Evolutionary conservation across 2,888 invertebrate species (phyloP), one percentile per base, ranked within the genome.

Genomic region (Erynnis tages): DNA sequence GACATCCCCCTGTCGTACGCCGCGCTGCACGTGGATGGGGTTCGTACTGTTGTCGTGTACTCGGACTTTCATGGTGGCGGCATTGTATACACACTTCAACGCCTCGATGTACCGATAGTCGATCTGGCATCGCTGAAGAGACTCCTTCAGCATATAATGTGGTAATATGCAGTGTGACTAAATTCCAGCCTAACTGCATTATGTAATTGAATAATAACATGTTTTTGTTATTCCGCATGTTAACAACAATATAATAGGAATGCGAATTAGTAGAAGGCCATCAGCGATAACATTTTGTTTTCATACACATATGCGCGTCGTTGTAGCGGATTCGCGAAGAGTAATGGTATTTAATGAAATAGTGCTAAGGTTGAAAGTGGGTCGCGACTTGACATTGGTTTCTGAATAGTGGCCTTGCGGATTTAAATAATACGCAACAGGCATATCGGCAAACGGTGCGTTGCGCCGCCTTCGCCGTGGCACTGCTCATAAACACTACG

Each of bases 371-470:
- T 78, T 67, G 66, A 79, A 72, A 76, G 57, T 81, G 64, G 68
- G 60, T 68, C 64, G 73, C 54, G 48, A 53, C 69, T 71, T 72
- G 70, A 62, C 62, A 70, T 60, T 56, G 65, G 63, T 58, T 62
- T 70, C 71, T 72, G 59, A 67, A 67, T 62, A 65, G 55, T 72
- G 79, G 67, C 86, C 87, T 87, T 87, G 85, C 63, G 58, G 59
- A 61, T 63, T 77, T 77, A 76, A 86, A 84, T 84, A 82, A 81
- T 82, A 81, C 86, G 82, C 83, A 82, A 73, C 79, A 76, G 68
- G 66, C 69, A 45, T 44, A 67, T 65, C 67, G 54, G 62, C 61
- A 65, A 66, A 65, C 74, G 73, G 71, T 44, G 66, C 69, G 41
- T n/a, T 43, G 66, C 69, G 44, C 48, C 69, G 44, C 48, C 57